phyloP scores from a whole-genome alignment of 2,797 vertebrate genomes.

The Cephalopachus bancanus region DNA sequence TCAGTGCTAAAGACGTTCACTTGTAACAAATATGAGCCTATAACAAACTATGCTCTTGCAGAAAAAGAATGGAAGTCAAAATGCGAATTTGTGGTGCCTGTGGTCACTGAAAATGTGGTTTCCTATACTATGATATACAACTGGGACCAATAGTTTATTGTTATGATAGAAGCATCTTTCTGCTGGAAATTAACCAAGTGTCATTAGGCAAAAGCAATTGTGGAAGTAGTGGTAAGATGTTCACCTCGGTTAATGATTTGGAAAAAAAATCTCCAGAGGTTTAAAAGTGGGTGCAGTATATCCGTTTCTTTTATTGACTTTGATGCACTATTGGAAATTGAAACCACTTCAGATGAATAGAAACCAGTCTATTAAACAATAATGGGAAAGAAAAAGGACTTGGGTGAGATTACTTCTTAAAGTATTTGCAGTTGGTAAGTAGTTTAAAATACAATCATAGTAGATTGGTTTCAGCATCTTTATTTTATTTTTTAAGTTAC shows the following conservation, averaged over 20 bases:
- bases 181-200: conserved; percentile 71
- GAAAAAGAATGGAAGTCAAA: conserved; percentile 57
- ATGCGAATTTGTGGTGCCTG: conserved; percentile 60
- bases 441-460: background rate
- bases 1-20: background rate
- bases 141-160: conserved; percentile 53
- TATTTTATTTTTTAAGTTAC: conserved; percentile 31
- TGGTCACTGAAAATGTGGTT: conserved; percentile 72
- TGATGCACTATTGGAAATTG: conserved; percentile 70
- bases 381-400: background rate
- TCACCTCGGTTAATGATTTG: conserved; percentile 75
- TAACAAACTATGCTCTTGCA: conserved; percentile 27
- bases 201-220: conserved; percentile 76
- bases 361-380: conserved; percentile 39
- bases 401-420: conserved; percentile 59
- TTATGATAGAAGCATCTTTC: conserved; percentile 67
- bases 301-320: conserved; percentile 77
- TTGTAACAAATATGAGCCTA: background rate
- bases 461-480: background rate
- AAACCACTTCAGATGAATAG: conserved; percentile 73
- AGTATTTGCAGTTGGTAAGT: background rate
- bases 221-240: conserved; percentile 71
- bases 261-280: conserved; percentile 52
- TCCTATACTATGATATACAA: conserved; percentile 53
- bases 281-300: conserved; percentile 61